Evolutionary conservation across 2,888 invertebrate species (phyloP).

Genomic region (Plutella xylostella): DNA sequence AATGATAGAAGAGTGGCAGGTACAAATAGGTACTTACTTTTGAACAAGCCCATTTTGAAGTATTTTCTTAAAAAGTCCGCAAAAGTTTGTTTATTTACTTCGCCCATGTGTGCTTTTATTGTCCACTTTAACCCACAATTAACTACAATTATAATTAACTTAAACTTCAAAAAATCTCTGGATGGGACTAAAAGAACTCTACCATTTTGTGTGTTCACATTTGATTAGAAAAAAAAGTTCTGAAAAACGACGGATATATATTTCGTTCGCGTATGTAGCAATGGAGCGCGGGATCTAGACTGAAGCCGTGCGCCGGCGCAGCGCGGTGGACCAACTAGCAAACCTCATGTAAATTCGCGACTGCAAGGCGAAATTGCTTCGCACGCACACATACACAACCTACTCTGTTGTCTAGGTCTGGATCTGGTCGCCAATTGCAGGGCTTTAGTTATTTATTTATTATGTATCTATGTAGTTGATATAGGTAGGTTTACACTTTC

Average conservation of each 20-base stretch:
- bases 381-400: too few species aligned
- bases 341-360: slow-evolving; percentile 14
- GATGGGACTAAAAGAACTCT: too few species aligned
- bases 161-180: not conserved
- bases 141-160: not conserved
- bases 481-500: too few species aligned
- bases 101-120: slow-evolving; percentile 34
- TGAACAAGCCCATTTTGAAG: slow-evolving; percentile 63
- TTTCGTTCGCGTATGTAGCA: not conserved
- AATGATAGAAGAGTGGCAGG: too few species aligned
- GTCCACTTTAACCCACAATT: not conserved
- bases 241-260: not conserved
- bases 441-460: too few species aligned
- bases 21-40: slow-evolving; percentile 51
- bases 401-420: too few species aligned
- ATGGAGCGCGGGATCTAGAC: slow-evolving; percentile 26
- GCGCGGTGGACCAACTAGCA: not conserved
- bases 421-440: too few species aligned
- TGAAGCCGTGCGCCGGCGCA: slow-evolving; percentile 26
- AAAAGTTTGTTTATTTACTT: slow-evolving; percentile 38
- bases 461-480: too few species aligned
- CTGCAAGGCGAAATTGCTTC: too few species aligned
- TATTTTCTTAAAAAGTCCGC: slow-evolving; percentile 59
- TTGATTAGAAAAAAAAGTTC: too few species aligned
- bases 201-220: too few species aligned